Evolutionary conservation across 1,140 invertebrate species (phyloP).

Genomic region (Listronotus bonariensis): DNA sequence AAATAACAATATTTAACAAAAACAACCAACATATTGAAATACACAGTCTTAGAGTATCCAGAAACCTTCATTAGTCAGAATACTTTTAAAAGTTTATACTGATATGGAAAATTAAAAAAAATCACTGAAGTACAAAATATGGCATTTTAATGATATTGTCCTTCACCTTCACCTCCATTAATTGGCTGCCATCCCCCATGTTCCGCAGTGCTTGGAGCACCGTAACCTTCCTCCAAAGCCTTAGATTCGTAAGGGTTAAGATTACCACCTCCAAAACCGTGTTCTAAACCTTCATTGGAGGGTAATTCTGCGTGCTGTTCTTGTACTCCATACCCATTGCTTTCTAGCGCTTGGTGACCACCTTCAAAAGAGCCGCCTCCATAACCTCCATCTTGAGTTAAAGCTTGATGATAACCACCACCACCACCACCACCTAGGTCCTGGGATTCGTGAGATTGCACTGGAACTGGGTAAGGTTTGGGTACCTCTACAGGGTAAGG

Average conservation of each 20-base stretch:
- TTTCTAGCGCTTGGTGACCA: slow-evolving; percentile 29
- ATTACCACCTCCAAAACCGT: slow-evolving; percentile 15
- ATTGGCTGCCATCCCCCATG: slow-evolving; percentile 25
- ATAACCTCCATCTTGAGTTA: not conserved
- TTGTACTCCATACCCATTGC: slow-evolving; percentile 23
- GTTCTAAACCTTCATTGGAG: slow-evolving; percentile 21
- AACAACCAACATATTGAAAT: not conserved
- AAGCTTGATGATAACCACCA: not conserved
- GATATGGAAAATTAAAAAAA: not conserved
- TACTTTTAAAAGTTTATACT: not conserved
- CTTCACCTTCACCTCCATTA: slow-evolving; percentile 12
- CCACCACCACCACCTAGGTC: slow-evolving; percentile 8
- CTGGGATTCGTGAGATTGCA: slow-evolving; percentile 27
- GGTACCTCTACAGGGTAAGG: slow-evolving; percentile 50
- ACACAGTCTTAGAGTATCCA: slow-evolving; percentile 3
- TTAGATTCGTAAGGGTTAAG: slow-evolving; percentile 17
- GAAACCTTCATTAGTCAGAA: not conserved
- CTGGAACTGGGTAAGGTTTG: slow-evolving; percentile 48
- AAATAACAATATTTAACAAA: slow-evolving; percentile 6
- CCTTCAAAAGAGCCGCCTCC: slow-evolving; percentile 25
- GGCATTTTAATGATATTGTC: not conserved
- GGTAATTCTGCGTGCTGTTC: slow-evolving; percentile 22
- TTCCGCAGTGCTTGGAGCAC: not conserved
- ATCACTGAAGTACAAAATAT: not conserved
- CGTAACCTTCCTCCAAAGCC: slow-evolving; percentile 20